Evolutionary conservation across 2,888 invertebrate species (phyloP), one percentile per base, ranked within the genome.

Genomic region (Chrysolina haemoptera): DNA sequence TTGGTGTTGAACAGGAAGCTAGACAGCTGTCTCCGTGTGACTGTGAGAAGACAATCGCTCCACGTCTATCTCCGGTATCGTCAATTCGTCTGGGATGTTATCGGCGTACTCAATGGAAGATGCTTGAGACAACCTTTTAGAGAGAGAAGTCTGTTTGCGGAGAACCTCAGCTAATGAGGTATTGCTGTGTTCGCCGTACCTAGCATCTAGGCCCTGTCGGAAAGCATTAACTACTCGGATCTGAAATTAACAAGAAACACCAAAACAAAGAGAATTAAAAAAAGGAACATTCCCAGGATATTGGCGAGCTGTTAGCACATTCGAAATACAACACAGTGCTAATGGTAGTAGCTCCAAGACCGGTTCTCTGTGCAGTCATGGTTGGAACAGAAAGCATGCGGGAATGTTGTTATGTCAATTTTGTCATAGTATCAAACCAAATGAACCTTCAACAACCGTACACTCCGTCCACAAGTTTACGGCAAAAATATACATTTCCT

Each of bases 171-270:
- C 96, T 88, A 96, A 92, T 90, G 96, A 95, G 88, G 95, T 94
- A 91, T 95, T 96, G 89, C 95, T 95, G 90, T 95, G 94, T 90
- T 96, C 96, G 90, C 96, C 95, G 88, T 93, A 94, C 88, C 97
- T 95, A 89, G 96, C 94, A 91, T 98, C 98, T 91, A 98, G 94
- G 90, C 98, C 98, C 93, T 98, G 98, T 90, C 99, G 98, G 94
- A 99, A 99, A 91, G 99, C 99, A 92, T 99, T 99, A 91, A 99
- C 98, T 92, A 99, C 99, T 92, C 99, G 98, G 90, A 99, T 99
- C 99, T 99, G 95, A 90, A 92, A 91, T 88, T 84, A 86, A 87
- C 87, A 88, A 88, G 86, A 88, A 88, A 88, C 87, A 88, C 87
- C 87, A 88, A 88, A 88, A 88, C 87, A 87, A 86, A 86, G 85